These are phyloP conservation scores for Furnarius figulus DNA, from an alignment of 2,113 vertebrate species.

Conservation along the genomic window DNA sequence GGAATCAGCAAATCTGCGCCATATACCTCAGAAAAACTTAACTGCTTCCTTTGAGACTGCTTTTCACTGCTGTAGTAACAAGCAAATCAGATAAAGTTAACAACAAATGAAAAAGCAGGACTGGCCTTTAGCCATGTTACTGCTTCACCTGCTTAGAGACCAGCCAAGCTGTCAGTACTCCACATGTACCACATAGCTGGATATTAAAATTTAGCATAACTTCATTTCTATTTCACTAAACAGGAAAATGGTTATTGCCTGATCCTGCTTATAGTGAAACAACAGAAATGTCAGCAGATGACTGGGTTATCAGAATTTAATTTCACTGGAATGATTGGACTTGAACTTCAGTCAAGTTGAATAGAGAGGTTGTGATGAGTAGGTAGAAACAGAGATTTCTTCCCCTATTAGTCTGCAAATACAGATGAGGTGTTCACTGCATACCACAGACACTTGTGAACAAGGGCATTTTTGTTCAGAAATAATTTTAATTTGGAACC, in stretches of 20 bases:
- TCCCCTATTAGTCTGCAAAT: not conserved
- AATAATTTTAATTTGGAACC: not conserved
- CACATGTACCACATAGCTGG: not conserved
- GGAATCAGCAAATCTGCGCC: not conserved
- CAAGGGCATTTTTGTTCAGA: not conserved
- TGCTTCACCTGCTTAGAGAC: constrained; percentile 16
- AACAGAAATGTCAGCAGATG: not conserved
- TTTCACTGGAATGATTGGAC: not conserved
- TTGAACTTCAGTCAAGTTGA: not conserved
- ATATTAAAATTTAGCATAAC: not conserved
- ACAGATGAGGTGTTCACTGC: not conserved
- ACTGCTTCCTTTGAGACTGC: not conserved
- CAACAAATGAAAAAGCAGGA: not conserved
- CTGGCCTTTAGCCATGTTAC: not conserved
- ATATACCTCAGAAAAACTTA: not conserved
- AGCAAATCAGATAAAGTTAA: not conserved
- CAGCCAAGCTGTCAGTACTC: not conserved
- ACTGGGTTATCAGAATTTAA: not conserved
- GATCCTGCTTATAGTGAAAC: not conserved
- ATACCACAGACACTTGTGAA: not conserved
- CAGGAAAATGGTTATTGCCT: not conserved
- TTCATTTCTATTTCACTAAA: constrained; percentile 14
- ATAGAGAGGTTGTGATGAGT: not conserved
- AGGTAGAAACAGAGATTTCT: not conserved
- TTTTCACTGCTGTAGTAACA: not conserved